Conservation (phyloP, 1,140 invertebrate species). For the Pseudomyrmex dendroicus region DNA sequence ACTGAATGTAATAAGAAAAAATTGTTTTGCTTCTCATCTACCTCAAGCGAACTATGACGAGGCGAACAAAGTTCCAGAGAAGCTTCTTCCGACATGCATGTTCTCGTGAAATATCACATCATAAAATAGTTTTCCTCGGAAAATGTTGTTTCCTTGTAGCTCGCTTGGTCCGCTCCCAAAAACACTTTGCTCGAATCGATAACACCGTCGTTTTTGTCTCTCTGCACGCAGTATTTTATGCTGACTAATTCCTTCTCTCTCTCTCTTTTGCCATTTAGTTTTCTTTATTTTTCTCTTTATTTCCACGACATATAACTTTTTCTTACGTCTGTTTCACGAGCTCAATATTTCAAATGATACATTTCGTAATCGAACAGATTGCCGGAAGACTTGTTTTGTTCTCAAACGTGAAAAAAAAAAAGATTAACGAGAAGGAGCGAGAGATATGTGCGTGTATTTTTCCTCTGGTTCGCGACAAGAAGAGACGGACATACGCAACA, state of each 20-base stretch:
- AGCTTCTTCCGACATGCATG: not conserved
- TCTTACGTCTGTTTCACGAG: not conserved
- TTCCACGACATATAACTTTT: not conserved
- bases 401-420: too few relatives aligned
- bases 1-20: too few relatives aligned
- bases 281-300: not conserved
- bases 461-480: not conserved
- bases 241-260: not conserved
- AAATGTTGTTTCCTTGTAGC: not conserved
- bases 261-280: not conserved
- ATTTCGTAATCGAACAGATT: not conserved
- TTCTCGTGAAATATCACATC: not conserved
- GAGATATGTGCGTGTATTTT: too few relatives aligned
- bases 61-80: not conserved
- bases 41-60: not conserved
- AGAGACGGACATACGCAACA: not conserved
- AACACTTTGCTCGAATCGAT: not conserved
- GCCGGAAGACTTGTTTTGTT: not conserved
- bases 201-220: not conserved
- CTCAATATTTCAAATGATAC: slow-evolving; percentile 1
- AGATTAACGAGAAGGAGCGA: too few relatives aligned
- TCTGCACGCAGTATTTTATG: not conserved
- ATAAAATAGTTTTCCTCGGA: not conserved
- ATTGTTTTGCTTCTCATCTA: not conserved
- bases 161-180: not conserved